phyloP scores from a whole-genome alignment of 1,140 invertebrate genomes.

The Lordiphosa mommai region DNA sequence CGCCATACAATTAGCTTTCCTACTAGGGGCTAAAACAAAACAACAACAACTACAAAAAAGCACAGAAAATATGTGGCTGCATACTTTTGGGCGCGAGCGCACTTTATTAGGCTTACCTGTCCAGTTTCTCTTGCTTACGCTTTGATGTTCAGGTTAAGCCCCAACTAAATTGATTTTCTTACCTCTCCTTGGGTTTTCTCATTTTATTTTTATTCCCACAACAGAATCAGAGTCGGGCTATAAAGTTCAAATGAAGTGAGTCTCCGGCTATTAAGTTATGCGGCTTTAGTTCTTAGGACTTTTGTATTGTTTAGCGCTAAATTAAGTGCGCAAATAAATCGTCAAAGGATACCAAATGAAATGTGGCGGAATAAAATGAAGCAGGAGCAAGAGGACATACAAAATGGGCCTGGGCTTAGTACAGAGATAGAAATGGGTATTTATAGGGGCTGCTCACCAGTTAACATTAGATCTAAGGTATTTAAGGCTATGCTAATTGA shows the following conservation, averaged over 20 bases:
- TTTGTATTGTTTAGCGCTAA: conserved; percentile 45
- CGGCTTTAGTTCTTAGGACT: conserved; percentile 47
- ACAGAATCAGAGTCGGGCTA: conserved; percentile 36
- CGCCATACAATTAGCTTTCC: conserved; percentile 68
- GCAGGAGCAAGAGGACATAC: conserved; percentile 20
- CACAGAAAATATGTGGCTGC: conserved; percentile 16
- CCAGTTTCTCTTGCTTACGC: conserved; percentile 39
- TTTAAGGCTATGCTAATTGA: no score
- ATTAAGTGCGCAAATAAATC: conserved; percentile 74
- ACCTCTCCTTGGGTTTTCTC: conserved; percentile 1
- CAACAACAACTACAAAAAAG: no score
- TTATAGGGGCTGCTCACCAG: conserved; percentile 6
- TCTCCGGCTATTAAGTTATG: conserved; percentile 64
- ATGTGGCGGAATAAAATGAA: conserved; percentile 44
- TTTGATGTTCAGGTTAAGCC: conserved; percentile 72
- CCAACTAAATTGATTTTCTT: conserved; percentile 68
- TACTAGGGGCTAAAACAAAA: conserved; percentile 35
- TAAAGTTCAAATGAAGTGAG: conserved; percentile 74
- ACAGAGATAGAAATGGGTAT: background rate
- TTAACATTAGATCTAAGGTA: no score
- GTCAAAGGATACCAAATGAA: conserved; percentile 45
- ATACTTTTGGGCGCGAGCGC: conserved; percentile 49
- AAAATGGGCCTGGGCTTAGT: conserved; percentile 3
- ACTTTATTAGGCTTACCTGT: conserved; percentile 71
- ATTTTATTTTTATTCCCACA: conserved; percentile 38